Conservation (phyloP, 2,797 vertebrate species). For the Bovichtus variegatus region DNA sequence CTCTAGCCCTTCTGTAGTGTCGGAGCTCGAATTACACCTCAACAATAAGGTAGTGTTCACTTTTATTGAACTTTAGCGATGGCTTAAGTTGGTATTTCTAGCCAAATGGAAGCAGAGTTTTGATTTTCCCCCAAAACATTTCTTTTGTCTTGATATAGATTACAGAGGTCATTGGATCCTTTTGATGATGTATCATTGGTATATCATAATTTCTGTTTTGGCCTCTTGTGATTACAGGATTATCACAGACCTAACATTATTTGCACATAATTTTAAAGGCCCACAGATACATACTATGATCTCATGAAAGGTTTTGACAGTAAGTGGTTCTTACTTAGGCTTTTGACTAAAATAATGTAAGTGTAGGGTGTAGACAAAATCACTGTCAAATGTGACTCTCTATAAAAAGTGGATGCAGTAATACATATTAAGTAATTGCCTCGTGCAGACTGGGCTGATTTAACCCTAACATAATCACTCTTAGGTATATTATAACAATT, state of each 20-base stretch:
- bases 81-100: background rate
- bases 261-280: background rate
- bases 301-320: background rate
- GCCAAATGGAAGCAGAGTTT: background rate
- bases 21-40: too few relatives aligned
- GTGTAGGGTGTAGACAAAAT: background rate
- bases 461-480: background rate
- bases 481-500: background rate
- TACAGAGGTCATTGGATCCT: background rate
- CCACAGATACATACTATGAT: background rate
- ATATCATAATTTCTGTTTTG: slow-evolving; percentile 7
- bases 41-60: too few relatives aligned
- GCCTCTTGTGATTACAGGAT: slow-evolving; percentile 8
- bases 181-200: slow-evolving; percentile 10
- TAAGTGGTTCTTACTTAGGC: background rate
- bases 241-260: slow-evolving; percentile 1
- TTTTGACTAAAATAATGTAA: background rate
- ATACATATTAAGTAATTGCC: background rate
- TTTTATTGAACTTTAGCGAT: too few relatives aligned
- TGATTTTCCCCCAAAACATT: background rate
- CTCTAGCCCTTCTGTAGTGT: too few relatives aligned
- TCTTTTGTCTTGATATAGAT: background rate
- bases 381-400: background rate
- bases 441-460: background rate
- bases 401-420: background rate